phyloP scores from a whole-genome alignment of 30 jellyfish, hydroid and myxozoan species.

The Mastigias papua region DNA sequence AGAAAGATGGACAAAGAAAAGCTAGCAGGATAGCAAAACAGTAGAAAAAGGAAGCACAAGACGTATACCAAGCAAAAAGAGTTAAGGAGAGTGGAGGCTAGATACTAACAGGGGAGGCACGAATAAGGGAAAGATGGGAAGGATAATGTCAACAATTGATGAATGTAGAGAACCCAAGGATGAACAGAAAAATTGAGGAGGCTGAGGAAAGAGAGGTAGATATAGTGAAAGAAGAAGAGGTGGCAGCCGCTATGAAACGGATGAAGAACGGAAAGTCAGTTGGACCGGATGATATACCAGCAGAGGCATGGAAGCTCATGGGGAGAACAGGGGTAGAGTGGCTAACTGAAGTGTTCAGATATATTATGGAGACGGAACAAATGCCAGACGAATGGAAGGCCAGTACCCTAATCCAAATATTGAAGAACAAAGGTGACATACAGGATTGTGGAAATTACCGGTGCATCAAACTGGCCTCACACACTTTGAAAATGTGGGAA shows the following conservation, averaged over 20 bases:
- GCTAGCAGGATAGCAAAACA: conserved; percentile 46
- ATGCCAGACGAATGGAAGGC: conserved; percentile 53
- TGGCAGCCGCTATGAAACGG: conserved; percentile 12
- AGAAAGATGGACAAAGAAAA: neutral
- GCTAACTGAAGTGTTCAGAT: neutral
- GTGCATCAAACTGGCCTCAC: conserved; percentile 21
- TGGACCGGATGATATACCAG: conserved; percentile 55
- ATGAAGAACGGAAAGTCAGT: conserved; percentile 54
- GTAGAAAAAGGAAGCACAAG: conserved; percentile 7
- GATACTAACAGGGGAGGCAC: conserved; percentile 20
- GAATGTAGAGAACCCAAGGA: conserved; percentile 35
- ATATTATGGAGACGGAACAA: conserved; percentile 17
- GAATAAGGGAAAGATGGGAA: conserved; percentile 18
- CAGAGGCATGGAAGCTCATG: conserved; percentile 32
- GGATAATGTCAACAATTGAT: conserved; percentile 19
- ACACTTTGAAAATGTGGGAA: neutral
- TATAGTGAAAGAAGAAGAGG: conserved; percentile 4
- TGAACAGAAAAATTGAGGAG: neutral
- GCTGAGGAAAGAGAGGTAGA: conserved; percentile 15
- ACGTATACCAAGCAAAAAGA: conserved; percentile 24
- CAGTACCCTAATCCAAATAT: conserved; percentile 23
- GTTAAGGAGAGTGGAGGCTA: conserved; percentile 7
- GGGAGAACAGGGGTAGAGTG: conserved; percentile 9
- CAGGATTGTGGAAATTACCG: conserved; percentile 39
- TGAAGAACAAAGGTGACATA: conserved; percentile 47